Evolutionary conservation across 2,113 vertebrate species (phyloP).

Genomic region (Synodontis membranacea): DNA sequence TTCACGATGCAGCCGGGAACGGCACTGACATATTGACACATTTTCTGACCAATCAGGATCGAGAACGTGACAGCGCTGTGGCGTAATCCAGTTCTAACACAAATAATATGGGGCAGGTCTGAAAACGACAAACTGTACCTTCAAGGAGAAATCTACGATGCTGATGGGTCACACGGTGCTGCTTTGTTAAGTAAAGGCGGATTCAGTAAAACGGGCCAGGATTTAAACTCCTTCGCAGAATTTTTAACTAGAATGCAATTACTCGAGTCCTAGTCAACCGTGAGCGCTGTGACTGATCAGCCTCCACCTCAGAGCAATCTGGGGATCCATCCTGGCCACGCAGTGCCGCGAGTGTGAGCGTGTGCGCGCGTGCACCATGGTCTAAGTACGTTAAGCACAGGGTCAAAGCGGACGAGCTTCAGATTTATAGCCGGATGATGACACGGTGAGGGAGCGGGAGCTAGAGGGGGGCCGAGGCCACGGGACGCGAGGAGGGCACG

Average conservation of each 20-base stretch:
- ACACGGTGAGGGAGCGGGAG: background rate
- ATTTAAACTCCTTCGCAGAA: background rate
- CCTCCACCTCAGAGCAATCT: background rate
- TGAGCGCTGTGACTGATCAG: background rate
- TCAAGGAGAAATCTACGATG: background rate
- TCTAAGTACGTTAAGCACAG: constrained; percentile 7
- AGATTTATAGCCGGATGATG: constrained; percentile 39
- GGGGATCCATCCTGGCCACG: background rate
- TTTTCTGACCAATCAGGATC: background rate
- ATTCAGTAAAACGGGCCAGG: background rate
- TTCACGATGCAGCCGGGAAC: no score
- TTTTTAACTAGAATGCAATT: background rate
- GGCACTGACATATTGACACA: no score
- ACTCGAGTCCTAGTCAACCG: background rate
- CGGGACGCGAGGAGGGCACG: background rate
- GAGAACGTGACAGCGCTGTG: background rate
- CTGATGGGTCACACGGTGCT: background rate
- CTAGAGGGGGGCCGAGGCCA: background rate
- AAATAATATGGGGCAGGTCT: background rate
- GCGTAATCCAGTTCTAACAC: background rate
- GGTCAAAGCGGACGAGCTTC: constrained; percentile 21
- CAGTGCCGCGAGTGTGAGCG: background rate
- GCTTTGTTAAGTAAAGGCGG: background rate
- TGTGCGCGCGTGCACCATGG: background rate
- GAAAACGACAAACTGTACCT: background rate